A percentile compares a stretch with the other conserved stretches of the same genome.
phyloP scores from a whole-genome alignment of 1,140 invertebrate genomes.

The Zaprionus gabonicus region DNA sequence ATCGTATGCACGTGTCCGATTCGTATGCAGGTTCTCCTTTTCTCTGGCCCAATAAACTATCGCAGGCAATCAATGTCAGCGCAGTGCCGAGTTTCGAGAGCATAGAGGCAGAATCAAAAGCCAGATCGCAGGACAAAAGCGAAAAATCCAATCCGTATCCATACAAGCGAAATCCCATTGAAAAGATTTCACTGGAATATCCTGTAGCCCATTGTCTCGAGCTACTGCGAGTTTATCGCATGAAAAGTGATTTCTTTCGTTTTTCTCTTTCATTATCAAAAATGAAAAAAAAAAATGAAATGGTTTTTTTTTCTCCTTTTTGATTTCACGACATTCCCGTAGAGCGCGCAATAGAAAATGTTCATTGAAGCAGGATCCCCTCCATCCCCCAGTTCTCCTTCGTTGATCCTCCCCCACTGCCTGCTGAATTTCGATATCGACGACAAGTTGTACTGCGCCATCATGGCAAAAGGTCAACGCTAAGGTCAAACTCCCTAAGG shows the following conservation, averaged over 20 bases:
- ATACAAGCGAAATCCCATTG: conserved; percentile 46
- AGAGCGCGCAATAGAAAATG: conserved; percentile 30
- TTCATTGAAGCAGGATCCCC: conserved; percentile 41
- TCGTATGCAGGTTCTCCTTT: conserved; percentile 29
- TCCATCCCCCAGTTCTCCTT: neutral
- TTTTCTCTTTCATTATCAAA: conserved; percentile 19
- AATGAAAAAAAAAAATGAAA: neutral
- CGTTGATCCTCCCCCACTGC: neutral
- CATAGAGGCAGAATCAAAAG: conserved; percentile 44
- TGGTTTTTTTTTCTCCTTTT: conserved; percentile 11
- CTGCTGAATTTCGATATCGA: conserved; percentile 13
- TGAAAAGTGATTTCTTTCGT: conserved; percentile 72
- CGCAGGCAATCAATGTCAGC: conserved; percentile 76
- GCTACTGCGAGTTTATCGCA: conserved; percentile 38
- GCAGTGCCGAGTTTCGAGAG: conserved; percentile 50
- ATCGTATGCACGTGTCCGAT: conserved; percentile 53
- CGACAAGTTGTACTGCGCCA: conserved; percentile 15
- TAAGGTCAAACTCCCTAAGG: conserved; percentile 26
- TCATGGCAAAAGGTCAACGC: conserved; percentile 43
- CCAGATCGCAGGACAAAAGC: conserved; percentile 35
- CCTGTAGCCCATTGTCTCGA: conserved; percentile 53
- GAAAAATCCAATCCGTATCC: conserved; percentile 8
- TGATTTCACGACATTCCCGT: conserved; percentile 60
- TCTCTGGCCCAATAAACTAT: conserved; percentile 62
- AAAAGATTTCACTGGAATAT: conserved; percentile 76